Evolutionary conservation across 2,797 vertebrate genomes (phyloP).

Genomic region (Lepus oiostolus): DNA sequence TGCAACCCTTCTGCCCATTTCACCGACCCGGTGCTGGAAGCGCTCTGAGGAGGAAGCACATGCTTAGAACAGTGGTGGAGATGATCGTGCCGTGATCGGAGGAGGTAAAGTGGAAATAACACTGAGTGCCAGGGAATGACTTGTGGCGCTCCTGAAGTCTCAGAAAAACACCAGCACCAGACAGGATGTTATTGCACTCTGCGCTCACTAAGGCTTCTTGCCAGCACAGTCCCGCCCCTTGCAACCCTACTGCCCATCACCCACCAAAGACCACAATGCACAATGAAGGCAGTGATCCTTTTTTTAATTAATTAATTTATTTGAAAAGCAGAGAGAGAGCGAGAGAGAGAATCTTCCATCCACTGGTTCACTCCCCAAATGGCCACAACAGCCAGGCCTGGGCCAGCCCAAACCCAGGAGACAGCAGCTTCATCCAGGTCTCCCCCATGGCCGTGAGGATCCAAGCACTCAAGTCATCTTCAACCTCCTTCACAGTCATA

Average conservation of each 20-base stretch:
- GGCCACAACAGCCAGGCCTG: too few species aligned
- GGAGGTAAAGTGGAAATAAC: constrained; percentile 5
- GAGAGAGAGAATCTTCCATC: too few species aligned
- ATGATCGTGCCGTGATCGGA: neutral
- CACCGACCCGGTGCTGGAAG: neutral
- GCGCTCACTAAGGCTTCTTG: constrained; percentile 16
- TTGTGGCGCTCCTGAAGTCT: neutral
- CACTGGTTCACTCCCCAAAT: too few species aligned
- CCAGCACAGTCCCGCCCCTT: neutral
- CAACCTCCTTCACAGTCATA: too few species aligned
- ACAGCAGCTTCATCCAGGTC: too few species aligned
- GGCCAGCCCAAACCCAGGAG: too few species aligned
- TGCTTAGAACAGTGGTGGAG: neutral
- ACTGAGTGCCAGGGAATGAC: constrained; percentile 29
- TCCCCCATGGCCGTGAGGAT: too few species aligned
- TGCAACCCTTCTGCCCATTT: neutral
- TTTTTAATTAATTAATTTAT: too few species aligned
- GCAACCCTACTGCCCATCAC: neutral
- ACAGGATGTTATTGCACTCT: neutral
- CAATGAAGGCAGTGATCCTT: constrained; percentile 22
- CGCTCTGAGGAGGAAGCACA: neutral
- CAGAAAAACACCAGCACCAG: constrained; percentile 27
- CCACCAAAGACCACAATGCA: neutral
- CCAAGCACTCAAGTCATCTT: too few species aligned
- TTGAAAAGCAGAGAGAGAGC: too few species aligned